These are phyloP conservation scores for Schizaphis graminum DNA, from an alignment of 2,888 invertebrate genomes.

Conservation along the genomic window DNA sequence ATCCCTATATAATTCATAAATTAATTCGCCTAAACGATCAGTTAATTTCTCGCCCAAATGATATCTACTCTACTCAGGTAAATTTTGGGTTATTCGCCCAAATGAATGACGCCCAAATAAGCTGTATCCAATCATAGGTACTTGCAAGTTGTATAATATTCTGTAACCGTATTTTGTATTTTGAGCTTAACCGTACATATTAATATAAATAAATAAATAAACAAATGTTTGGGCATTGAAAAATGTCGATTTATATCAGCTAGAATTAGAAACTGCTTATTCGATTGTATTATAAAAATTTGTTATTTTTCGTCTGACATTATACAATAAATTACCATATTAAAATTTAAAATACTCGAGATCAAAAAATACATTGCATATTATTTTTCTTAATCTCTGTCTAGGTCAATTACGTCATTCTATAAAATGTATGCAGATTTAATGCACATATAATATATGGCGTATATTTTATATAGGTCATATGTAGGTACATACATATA, in stretches of 20 bases:
- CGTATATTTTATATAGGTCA: not conserved
- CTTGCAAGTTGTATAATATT: not conserved
- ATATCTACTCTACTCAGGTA: too few relatives aligned
- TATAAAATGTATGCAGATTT: not conserved
- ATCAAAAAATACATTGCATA: not conserved
- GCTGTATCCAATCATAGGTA: not conserved
- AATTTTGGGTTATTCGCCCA: too few relatives aligned
- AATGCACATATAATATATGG: not conserved
- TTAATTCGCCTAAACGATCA: too few relatives aligned
- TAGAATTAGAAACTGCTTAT: not conserved
- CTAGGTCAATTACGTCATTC: not conserved
- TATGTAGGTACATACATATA: not conserved
- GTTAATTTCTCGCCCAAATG: too few relatives aligned
- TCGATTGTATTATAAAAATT: not conserved
- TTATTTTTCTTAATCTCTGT: not conserved
- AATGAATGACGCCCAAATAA: too few relatives aligned
- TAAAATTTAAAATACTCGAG: conserved; percentile 19
- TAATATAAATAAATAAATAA: not conserved
- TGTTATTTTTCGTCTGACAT: not conserved
- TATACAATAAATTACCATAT: not conserved
- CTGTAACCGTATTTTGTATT: not conserved
- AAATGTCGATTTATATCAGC: not conserved
- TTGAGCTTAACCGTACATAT: not conserved
- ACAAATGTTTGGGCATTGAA: not conserved
- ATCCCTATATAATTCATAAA: too few relatives aligned